Base-by-base conservation (phyloP, 2,797 vertebrate species). In the Platalea minor region DNA sequence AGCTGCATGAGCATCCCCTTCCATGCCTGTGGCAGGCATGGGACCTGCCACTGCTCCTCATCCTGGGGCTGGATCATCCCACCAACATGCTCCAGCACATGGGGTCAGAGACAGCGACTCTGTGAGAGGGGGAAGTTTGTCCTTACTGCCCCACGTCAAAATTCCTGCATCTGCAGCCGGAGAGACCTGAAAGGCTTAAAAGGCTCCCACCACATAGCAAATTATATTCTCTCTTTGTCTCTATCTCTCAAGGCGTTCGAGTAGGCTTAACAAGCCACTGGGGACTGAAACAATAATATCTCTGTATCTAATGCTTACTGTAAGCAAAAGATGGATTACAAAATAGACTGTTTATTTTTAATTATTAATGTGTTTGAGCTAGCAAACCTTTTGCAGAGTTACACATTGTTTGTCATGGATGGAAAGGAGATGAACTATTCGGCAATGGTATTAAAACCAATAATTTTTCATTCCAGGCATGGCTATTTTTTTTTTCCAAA, bases 321-420 rank as follows among this genome's bases (percentile, higher is more conserved):
- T 97, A 97, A 97, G 93, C 96, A 96, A 94, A 92, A 88, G 94
- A 93, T 91, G 74, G 95, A 95, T 97, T 96, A 96, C 95, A 95
- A 97, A 96, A 93, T 37, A 89, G 92, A 37, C 94, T 96, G 93
- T 97, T 97, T 97, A 96, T 95, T 96, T 96, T 97, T 96, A 96
- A 97, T 97, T 96, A 96, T 97, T 97, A 83, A 97, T 96, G 85
- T 91, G 83, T 85, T 83, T 76, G 85, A 83, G 91, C 80, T 95
- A 94, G 86, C 65, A 89, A 60, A 78, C 77, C 87, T 91, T 92
- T 92, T 0, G 2, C 63, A 50, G 85, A 72, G 73, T 93, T 91
- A 41, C 59, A 63, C 17, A 5, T 64, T 85, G 87, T 95, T 96
- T 96, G 82, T 91, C 86, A 41, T 23, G 41, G 79, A 57, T 87